phyloP scores from a whole-genome alignment of 1,140 invertebrate species.

The Scaptomyza pallida region DNA sequence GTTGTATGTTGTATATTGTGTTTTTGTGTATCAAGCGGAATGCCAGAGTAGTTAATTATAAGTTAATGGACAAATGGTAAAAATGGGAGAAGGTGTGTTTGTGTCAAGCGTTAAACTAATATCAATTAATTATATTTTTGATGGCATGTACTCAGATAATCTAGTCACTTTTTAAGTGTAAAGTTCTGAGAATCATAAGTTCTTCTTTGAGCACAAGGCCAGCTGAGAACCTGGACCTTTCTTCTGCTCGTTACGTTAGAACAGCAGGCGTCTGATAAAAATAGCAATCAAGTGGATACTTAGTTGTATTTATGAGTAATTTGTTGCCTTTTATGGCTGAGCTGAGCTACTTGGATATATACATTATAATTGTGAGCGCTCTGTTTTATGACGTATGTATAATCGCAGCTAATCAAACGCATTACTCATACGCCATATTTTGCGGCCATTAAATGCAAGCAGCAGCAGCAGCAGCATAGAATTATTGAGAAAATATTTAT shows the following conservation, averaged over 20 bases:
- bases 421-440: constrained; percentile 63
- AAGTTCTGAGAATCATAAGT: too few relatives aligned
- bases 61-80: too few relatives aligned
- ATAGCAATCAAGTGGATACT: constrained; percentile 24
- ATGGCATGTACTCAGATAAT: too few relatives aligned
- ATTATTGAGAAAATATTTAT: constrained; percentile 59
- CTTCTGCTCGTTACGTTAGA: too few relatives aligned
- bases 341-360: constrained; percentile 7
- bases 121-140: neutral
- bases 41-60: too few relatives aligned
- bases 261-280: constrained; percentile 9
- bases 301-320: constrained; percentile 22
- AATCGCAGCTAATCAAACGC: constrained; percentile 33
- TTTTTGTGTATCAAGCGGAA: too few relatives aligned
- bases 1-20: too few relatives aligned
- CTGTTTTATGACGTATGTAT: constrained; percentile 33
- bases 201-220: too few relatives aligned
- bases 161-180: too few relatives aligned
- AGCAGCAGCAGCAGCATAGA: constrained; percentile 33
- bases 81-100: too few relatives aligned
- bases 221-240: too few relatives aligned
- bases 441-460: constrained; percentile 47
- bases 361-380: constrained; percentile 13
- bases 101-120: neutral
- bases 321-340: constrained; percentile 10